Percentiles rank a stretch among this genome's conserved stretches.
phyloP scores from a whole-genome alignment of 2,797 vertebrate genomes.

The Sebastes miniatus region DNA sequence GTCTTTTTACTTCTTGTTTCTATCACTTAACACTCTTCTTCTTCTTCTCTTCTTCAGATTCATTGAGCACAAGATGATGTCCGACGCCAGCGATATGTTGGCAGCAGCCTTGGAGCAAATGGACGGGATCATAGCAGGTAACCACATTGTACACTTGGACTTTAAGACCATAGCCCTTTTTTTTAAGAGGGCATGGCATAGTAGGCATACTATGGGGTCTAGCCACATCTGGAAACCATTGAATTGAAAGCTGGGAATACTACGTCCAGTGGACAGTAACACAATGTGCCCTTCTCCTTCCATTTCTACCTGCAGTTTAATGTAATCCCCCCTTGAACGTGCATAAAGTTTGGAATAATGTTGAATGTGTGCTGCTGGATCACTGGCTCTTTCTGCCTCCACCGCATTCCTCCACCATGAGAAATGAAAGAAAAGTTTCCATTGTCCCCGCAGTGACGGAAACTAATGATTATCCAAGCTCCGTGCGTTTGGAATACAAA shows the following conservation, averaged over 20 bases:
- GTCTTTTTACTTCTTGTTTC: background rate
- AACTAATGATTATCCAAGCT: slow-evolving; percentile 74
- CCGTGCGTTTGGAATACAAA: slow-evolving; percentile 47
- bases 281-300: slow-evolving; percentile 38
- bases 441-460: slow-evolving; percentile 68
- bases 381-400: background rate
- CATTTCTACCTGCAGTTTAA: slow-evolving; percentile 39
- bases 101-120: slow-evolving; percentile 98
- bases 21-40: background rate
- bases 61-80: slow-evolving; percentile 87
- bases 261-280: slow-evolving; percentile 12
- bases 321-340: slow-evolving; percentile 22
- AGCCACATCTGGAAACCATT: slow-evolving; percentile 71
- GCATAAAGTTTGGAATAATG: slow-evolving; percentile 19
- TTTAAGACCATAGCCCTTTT: slow-evolving; percentile 10
- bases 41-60: slow-evolving; percentile 57
- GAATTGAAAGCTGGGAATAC: slow-evolving; percentile 29
- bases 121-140: slow-evolving; percentile 98
- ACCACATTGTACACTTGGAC: slow-evolving; percentile 30
- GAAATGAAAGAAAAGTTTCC: slow-evolving; percentile 69
- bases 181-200: slow-evolving; percentile 43
- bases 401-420: slow-evolving; percentile 34
- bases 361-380: slow-evolving; percentile 25
- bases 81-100: slow-evolving; percentile 97
- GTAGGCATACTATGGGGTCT: slow-evolving; percentile 13